phyloP scores from a whole-genome alignment of 2,797 vertebrate species.

The Petrocephalus sullivani region DNA sequence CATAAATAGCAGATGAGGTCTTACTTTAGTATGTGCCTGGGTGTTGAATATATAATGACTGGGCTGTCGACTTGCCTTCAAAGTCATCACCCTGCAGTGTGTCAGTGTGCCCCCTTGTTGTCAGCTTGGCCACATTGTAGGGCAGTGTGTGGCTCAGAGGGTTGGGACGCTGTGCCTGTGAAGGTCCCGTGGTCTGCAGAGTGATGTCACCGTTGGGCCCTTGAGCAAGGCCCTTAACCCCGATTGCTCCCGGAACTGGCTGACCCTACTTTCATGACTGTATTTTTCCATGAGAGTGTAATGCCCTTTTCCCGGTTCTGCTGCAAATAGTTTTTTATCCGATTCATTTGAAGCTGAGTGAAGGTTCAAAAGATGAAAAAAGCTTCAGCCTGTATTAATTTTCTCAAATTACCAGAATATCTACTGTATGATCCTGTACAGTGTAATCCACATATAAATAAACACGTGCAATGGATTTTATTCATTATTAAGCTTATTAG shows the following conservation, averaged over 20 bases:
- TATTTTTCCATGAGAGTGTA: background rate
- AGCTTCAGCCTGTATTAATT: background rate
- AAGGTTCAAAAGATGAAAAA: background rate
- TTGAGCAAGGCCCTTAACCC: background rate
- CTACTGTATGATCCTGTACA: background rate
- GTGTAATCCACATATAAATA: background rate
- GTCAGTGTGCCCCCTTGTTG: background rate
- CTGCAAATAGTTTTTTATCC: background rate
- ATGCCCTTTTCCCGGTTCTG: background rate
- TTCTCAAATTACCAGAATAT: background rate
- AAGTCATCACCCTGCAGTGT: background rate
- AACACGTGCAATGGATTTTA: background rate
- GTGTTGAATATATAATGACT: background rate
- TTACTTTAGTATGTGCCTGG: background rate
- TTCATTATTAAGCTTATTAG: background rate
- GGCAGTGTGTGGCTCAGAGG: background rate
- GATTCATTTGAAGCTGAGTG: background rate
- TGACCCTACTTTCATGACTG: background rate
- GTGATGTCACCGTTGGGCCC: background rate
- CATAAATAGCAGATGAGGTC: slow-evolving; percentile 17
- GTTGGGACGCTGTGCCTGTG: background rate
- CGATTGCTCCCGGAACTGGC: background rate
- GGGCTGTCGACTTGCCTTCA: background rate
- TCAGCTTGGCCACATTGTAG: background rate
- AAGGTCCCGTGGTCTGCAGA: background rate